phyloP scores from a whole-genome alignment of 2,888 invertebrate species.

The Amorpha juglandis region DNA sequence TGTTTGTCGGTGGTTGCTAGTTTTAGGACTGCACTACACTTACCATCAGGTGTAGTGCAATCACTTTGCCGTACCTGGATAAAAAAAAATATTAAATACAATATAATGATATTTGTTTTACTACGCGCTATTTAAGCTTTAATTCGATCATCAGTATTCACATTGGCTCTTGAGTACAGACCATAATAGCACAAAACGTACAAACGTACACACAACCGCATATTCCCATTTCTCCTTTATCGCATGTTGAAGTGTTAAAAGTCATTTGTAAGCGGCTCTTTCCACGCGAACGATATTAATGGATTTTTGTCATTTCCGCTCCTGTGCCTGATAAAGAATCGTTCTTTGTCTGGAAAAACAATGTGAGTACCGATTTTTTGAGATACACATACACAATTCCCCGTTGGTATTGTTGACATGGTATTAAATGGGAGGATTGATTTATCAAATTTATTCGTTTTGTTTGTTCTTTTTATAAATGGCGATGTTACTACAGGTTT shows the following conservation, averaged over 20 bases:
- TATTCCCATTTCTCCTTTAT: constrained; percentile 33
- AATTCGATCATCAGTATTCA: background rate
- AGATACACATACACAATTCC: background rate
- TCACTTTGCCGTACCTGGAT: no score
- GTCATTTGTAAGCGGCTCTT: constrained; percentile 19
- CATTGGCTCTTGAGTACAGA: background rate
- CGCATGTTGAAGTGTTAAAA: constrained; percentile 29
- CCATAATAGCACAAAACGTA: background rate
- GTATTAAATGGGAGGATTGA: background rate
- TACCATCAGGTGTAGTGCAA: no score
- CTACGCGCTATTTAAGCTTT: background rate
- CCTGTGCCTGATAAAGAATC: constrained; percentile 20
- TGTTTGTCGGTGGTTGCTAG: no score
- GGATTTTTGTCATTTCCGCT: constrained; percentile 23
- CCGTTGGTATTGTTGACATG: constrained; percentile 4
- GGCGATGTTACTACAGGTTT: no score
- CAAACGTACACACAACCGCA: background rate
- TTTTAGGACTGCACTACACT: no score
- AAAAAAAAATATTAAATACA: no score
- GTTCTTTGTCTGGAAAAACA: constrained; percentile 22
- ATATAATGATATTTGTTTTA: no score
- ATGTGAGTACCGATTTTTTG: constrained; percentile 17
- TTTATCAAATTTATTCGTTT: background rate
- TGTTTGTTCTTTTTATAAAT: no score
- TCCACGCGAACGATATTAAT: constrained; percentile 22